Percentiles rank a stretch among this genome's conserved stretches.
Evolutionary conservation across 2,113 vertebrate species (phyloP).

Genomic region (Daubentonia madagascariensis): DNA sequence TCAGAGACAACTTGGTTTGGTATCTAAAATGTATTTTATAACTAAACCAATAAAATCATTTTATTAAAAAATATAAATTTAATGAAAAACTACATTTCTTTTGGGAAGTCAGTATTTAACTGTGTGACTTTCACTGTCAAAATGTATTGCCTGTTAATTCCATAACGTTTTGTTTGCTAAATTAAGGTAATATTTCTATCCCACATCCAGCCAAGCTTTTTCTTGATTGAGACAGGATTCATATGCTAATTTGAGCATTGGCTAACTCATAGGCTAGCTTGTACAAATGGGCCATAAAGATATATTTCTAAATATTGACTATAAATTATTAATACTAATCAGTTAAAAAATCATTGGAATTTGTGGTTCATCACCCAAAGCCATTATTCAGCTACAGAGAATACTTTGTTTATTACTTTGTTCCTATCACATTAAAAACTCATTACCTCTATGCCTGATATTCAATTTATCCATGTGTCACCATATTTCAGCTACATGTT

Average conservation of each 20-base stretch:
- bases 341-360: slow-evolving; percentile 32
- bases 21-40: slow-evolving; percentile 4
- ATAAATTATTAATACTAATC: slow-evolving; percentile 29
- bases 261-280: neutral
- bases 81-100: slow-evolving; percentile 13
- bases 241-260: slow-evolving; percentile 39
- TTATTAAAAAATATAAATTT: slow-evolving; percentile 28
- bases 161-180: neutral
- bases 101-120: neutral
- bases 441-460: slow-evolving; percentile 32
- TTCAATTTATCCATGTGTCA: neutral
- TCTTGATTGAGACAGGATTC: slow-evolving; percentile 6
- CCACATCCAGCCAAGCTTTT: neutral
- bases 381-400: slow-evolving; percentile 15
- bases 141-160: slow-evolving; percentile 21
- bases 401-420: slow-evolving; percentile 46
- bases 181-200: neutral
- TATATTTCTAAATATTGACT: slow-evolving; percentile 38
- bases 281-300: slow-evolving; percentile 17
- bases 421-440: slow-evolving; percentile 47
- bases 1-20: neutral
- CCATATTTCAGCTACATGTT: slow-evolving; percentile 6
- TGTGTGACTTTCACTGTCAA: slow-evolving; percentile 28
- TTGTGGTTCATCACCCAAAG: slow-evolving; percentile 5
- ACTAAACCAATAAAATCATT: neutral